Base-by-base conservation (phyloP, 2,888 invertebrate genomes). In the Cephonodes hylas region DNA sequence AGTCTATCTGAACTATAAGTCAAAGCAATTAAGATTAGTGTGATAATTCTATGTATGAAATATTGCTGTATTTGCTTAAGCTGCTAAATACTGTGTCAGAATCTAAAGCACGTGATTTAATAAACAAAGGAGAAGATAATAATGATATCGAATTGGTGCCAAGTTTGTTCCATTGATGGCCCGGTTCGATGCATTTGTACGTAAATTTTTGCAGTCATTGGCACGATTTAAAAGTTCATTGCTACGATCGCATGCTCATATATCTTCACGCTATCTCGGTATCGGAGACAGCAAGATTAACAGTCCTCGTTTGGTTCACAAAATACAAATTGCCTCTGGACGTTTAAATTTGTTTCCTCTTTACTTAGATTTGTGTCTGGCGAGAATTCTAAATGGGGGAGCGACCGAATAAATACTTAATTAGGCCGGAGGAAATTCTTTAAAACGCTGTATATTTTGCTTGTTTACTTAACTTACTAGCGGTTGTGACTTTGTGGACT, bases 301-400 rank as follows among this genome's bases (percentile, higher is more conserved):
- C 75, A 71, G 66, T 67, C 61, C 60, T 58, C 62, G 60, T 68
- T 65, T 66, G 64, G 64, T 63, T 63, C 63, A 67, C 67, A 74
- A 71, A 75, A 73, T 71, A 74, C 72, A 72, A 75, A 75, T 74
- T 71, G 67, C 66, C 59, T 63, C 62, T 57, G 69, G 67, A 69
- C 68, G 71, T 73, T 72, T 70, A 71, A 73, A 74, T 73, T 72
- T 71, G 67, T 72, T 71, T 64, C 56, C 65, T 67, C 64, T 66
- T 70, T 68, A 61, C 64, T 63, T 65, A 66, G 69, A 76, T 76
- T 76, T 71, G 69, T 74, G 66, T 72, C 64, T 68, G 66, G 64
- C 68, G 59, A 42, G 53, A 53, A 60, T 53, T 53, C 48, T 42
- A 53, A 60, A 25, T 53, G 53, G 53, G 63, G 63, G 62, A 63